Evolutionary conservation across 2,888 invertebrate species (phyloP).

Genomic region (Catocala nupta): DNA sequence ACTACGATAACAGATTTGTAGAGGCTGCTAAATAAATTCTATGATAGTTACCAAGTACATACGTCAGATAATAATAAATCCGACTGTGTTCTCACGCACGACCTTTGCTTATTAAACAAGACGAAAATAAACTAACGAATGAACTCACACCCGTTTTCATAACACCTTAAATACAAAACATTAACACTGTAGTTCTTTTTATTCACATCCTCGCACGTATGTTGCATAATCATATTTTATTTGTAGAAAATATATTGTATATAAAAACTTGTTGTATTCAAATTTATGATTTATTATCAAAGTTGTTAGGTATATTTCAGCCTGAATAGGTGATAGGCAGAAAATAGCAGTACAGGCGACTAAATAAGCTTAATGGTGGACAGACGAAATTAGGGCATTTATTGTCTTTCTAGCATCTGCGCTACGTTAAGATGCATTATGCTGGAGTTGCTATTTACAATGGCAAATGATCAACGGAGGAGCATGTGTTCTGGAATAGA

Average conservation of each 20-base stretch:
- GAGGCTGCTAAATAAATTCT: neutral
- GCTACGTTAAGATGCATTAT: no score
- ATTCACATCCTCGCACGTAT: neutral
- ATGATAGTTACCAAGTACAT: neutral
- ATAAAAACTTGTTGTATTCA: no score
- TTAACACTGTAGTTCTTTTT: neutral
- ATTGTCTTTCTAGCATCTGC: no score
- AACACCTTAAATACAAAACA: slow-evolving; percentile 9
- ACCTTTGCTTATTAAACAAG: slow-evolving; percentile 28
- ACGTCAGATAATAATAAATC: slow-evolving; percentile 16
- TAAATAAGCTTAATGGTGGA: no score
- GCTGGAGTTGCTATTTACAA: no score
- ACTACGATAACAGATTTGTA: slow-evolving; percentile 4
- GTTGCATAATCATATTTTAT: neutral
- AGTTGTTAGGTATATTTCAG: no score
- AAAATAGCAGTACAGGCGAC: no score
- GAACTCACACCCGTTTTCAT: slow-evolving; percentile 17
- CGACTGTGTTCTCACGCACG: slow-evolving; percentile 20
- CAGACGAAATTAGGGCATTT: no score
- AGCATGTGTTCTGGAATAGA: no score
- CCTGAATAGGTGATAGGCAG: no score
- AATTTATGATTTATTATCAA: no score
- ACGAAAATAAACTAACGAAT: slow-evolving; percentile 26
- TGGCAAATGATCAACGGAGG: no score
- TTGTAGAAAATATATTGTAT: neutral